Percentiles rank a stretch among this genome's conserved stretches.
Evolutionary conservation across 2,888 invertebrate species (phyloP).

Genomic region (Limnephilus rhombicus): DNA sequence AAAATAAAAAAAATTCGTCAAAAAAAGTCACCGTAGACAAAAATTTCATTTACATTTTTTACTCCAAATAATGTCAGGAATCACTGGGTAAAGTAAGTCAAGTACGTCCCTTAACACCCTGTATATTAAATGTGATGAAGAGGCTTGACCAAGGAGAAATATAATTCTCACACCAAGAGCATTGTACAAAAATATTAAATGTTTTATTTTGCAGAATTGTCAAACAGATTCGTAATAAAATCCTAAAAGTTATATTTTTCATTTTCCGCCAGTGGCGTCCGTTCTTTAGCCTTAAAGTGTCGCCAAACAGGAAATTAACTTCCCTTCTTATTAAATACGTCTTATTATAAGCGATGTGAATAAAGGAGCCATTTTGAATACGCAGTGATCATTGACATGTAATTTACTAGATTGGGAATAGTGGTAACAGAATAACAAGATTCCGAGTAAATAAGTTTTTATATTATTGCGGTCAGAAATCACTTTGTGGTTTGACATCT

Average conservation of each 20-base stretch:
- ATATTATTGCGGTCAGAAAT: no score
- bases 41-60: no score
- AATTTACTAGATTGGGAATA: neutral
- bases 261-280: slow-evolving; percentile 42
- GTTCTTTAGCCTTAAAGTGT: slow-evolving; percentile 46
- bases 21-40: no score
- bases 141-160: no score
- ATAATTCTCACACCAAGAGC: neutral
- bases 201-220: neutral
- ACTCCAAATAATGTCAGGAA: no score
- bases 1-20: no score
- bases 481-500: no score
- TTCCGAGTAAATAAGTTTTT: no score
- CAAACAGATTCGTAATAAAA: slow-evolving; percentile 19
- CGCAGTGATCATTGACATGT: neutral
- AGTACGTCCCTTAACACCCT: no score
- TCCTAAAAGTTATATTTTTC: slow-evolving; percentile 45
- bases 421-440: neutral
- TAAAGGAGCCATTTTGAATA: slow-evolving; percentile 46
- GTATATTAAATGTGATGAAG: no score
- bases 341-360: slow-evolving; percentile 55
- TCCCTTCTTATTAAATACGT: slow-evolving; percentile 62
- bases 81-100: no score
- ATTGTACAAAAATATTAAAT: neutral
- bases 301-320: slow-evolving; percentile 62